Conservation (phyloP, 2,888 invertebrate species). For the Limenitis camilla region DNA sequence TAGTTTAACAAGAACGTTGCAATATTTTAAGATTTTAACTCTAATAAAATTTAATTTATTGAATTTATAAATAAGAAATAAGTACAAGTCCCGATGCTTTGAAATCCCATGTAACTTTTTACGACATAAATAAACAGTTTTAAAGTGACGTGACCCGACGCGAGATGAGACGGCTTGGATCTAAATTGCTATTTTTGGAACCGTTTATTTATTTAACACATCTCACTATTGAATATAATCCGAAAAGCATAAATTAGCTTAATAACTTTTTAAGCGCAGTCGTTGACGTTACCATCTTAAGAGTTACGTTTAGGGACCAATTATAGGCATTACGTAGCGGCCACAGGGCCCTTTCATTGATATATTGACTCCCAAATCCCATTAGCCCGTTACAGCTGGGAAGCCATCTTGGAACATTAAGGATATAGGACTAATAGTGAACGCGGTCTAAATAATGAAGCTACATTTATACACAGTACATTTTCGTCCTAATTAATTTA, state of each 20-base stretch:
- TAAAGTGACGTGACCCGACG: too few relatives aligned
- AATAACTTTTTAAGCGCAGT: neutral
- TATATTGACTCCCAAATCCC: conserved; percentile 64
- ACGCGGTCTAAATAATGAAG: conserved; percentile 28
- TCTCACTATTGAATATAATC: neutral
- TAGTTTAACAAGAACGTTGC: too few relatives aligned
- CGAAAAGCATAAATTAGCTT: neutral
- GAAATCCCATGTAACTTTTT: too few relatives aligned
- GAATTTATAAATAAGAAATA: too few relatives aligned
- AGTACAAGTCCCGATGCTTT: too few relatives aligned
- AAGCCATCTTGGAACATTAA: conserved; percentile 55
- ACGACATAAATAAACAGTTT: too few relatives aligned
- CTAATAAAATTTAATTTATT: too few relatives aligned
- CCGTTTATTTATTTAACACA: too few relatives aligned
- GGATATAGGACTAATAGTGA: conserved; percentile 44
- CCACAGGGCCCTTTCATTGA: conserved; percentile 43
- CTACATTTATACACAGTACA: conserved; percentile 14
- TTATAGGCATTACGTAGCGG: conserved; percentile 45
- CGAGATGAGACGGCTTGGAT: neutral
- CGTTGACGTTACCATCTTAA: conserved; percentile 18
- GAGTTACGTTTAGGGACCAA: conserved; percentile 48
- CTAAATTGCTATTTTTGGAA: neutral
- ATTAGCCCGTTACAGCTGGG: conserved; percentile 57
- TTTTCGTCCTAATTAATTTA: conserved; percentile 2
- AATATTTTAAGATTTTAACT: too few relatives aligned